Percentiles rank a stretch among this genome's conserved stretches.
Evolutionary conservation across 2,797 vertebrate genomes (phyloP).

Genomic region (Acanthurus tractus): DNA sequence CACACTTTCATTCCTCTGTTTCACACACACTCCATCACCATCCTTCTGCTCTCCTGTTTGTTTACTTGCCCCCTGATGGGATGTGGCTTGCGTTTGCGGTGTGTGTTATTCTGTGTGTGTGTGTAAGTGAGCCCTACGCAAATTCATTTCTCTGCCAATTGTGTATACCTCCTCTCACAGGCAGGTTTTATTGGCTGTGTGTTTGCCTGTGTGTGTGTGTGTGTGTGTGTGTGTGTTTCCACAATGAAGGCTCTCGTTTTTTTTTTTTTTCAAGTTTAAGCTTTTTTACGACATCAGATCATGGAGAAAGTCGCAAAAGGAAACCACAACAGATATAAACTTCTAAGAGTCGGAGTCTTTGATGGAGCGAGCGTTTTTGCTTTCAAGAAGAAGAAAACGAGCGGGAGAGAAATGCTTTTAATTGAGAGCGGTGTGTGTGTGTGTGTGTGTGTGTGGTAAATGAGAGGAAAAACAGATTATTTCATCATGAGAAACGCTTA

Average conservation of each 20-base stretch:
- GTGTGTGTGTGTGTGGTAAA: conserved; percentile 53
- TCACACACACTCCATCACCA: conserved; percentile 15
- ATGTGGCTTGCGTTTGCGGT: conserved; percentile 42
- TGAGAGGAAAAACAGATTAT: conserved; percentile 52
- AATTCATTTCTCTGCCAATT: not conserved
- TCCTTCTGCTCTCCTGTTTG: conserved; percentile 52
- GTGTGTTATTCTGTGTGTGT: conserved; percentile 11
- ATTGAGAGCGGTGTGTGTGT: conserved; percentile 67
- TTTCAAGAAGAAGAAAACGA: conserved; percentile 51
- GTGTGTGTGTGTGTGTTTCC: conserved; percentile 38
- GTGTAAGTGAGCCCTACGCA: not conserved
- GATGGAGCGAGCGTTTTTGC: conserved; percentile 43
- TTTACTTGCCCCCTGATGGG: conserved; percentile 66
- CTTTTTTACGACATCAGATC: conserved; percentile 71
- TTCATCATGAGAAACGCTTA: conserved; percentile 65
- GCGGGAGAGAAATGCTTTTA: conserved; percentile 62
- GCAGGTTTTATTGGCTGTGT: conserved; percentile 16
- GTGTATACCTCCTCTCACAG: not conserved
- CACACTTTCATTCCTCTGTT: conserved; percentile 10
- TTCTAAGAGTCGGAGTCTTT: conserved; percentile 60
- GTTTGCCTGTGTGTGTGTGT: conserved; percentile 20
- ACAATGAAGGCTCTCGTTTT: conserved; percentile 36
- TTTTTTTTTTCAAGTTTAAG: conserved; percentile 11
- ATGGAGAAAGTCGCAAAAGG: conserved; percentile 51
- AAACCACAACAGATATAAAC: conserved; percentile 74